phyloP scores from a whole-genome alignment of 2,797 vertebrate genomes.

The Podargus strigoides region DNA sequence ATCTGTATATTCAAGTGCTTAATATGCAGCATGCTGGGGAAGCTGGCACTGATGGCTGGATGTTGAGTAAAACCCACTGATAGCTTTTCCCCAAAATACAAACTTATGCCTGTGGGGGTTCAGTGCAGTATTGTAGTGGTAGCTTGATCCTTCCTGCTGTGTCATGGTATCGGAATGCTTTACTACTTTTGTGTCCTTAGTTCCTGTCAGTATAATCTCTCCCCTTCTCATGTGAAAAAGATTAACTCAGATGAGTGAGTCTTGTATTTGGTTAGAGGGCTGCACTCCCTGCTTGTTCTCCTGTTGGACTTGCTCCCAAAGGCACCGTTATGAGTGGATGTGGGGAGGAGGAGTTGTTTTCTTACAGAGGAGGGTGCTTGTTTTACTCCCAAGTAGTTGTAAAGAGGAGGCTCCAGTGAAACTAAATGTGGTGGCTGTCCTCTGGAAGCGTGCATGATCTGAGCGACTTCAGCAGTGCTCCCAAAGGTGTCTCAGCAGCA shows the following conservation, averaged over 20 bases:
- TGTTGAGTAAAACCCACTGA: not conserved
- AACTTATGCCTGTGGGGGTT: not conserved
- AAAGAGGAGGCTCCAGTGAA: not conserved
- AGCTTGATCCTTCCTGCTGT: not conserved
- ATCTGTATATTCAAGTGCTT: not conserved
- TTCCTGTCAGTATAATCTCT: not conserved
- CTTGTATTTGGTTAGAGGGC: not conserved
- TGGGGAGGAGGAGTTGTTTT: not conserved
- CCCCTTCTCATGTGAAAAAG: not conserved
- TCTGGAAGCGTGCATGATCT: not conserved
- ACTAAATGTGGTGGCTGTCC: not conserved
- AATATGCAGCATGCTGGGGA: not conserved
- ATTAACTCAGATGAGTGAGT: not conserved
- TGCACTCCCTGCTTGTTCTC: not conserved
- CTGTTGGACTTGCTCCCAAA: not conserved
- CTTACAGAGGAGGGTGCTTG: accelerated
- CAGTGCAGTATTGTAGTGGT: not conserved
- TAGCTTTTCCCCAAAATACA: not conserved
- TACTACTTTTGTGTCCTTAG: not conserved
- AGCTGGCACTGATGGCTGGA: not conserved
- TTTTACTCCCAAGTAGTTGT: not conserved
- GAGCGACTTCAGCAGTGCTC: not conserved
- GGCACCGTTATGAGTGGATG: not conserved
- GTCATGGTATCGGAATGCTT: not conserved
- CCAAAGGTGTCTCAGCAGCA: not conserved